A percentile compares a stretch with the other conserved stretches of the same genome.
Conservation (phyloP, 2,797 vertebrate species). For the Crocodylus rhombifer region DNA sequence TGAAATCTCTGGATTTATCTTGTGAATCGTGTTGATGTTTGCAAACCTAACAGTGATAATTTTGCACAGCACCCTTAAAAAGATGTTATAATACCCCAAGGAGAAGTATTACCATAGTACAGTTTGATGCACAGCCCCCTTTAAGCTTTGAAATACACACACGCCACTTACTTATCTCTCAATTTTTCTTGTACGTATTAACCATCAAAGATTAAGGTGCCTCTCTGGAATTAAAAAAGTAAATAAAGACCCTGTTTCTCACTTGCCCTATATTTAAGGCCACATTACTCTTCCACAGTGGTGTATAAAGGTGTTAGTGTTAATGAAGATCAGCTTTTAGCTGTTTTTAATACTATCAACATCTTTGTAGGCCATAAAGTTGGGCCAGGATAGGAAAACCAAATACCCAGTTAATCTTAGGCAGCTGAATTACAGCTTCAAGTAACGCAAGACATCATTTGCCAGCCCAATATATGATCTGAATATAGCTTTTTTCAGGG, state of each 20-base stretch:
- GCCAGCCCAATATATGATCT: neutral
- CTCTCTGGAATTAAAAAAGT: neutral
- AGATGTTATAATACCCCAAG: too few relatives aligned
- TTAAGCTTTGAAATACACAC: neutral
- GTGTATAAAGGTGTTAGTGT: slow-evolving; percentile 20
- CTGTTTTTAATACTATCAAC: neutral
- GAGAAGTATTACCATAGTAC: neutral
- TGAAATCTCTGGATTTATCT: too few relatives aligned
- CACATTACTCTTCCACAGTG: neutral
- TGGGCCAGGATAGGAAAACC: neutral
- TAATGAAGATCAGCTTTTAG: slow-evolving; percentile 9
- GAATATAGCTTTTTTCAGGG: neutral
- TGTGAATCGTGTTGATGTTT: too few relatives aligned
- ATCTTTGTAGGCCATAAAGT: neutral
- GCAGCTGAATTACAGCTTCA: slow-evolving; percentile 6
- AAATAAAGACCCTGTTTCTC: neutral
- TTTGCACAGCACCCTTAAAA: too few relatives aligned
- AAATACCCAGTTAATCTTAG: neutral
- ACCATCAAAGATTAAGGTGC: too few relatives aligned
- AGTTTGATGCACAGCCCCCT: neutral
- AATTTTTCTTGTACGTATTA: too few relatives aligned
- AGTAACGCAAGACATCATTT: neutral
- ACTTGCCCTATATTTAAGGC: slow-evolving; percentile 30
- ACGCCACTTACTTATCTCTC: too few relatives aligned
- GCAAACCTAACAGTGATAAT: too few relatives aligned